Evolutionary conservation across 2,888 invertebrate species (phyloP), one percentile per base, ranked within the genome.

Genomic region (Ganaspis brasiliensis): DNA sequence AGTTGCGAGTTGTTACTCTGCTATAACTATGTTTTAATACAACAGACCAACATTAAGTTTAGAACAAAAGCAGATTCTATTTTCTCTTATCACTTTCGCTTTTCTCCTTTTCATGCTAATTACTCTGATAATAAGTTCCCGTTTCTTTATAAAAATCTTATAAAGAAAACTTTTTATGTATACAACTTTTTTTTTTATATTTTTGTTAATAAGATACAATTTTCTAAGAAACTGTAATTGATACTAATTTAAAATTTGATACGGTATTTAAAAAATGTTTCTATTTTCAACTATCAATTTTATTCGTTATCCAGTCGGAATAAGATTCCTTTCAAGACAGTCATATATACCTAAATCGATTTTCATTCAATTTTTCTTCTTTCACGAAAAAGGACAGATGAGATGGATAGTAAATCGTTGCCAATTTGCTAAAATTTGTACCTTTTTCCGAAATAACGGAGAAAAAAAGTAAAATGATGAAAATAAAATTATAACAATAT

Each of bases 281-380:
- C 19, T 21, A 9, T 61, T 37, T n/a, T 5, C 19, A 21, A 63
- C 16, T 37, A 40, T 63, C 37, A 21, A 14, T 63, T 63, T 37
- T 63, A 37, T 40, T 63, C 1, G 37, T 21, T 19, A 63, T 16
- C 10, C 37, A 40, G 19, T 35, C 37, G 21, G 21, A 14, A 16
- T 12, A 63, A 37, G 19, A 31, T 63, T 40, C 14, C 21, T 37
- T 63, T 40, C 37, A 63, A 56, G 56, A 21, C 35, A 37, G 61
- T 2, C 19, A 63, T 63, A 21, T 63, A 9, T 9, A 31, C 35
- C 8, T 61, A 63, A 35, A 63, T 8, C 61, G 19, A 63, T 63
- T 63, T 63, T 63, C 61, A 63, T 63, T 63, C 61, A 63, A 63
- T 37, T 63, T n/a, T 63, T 19, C 37, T 63, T 19, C 52, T 52